A percentile compares a stretch with the other conserved stretches of the same genome.
These are phyloP conservation scores for Drosophila chauvacae DNA, from an alignment of 1,140 invertebrate genomes.

Conservation along the genomic window DNA sequence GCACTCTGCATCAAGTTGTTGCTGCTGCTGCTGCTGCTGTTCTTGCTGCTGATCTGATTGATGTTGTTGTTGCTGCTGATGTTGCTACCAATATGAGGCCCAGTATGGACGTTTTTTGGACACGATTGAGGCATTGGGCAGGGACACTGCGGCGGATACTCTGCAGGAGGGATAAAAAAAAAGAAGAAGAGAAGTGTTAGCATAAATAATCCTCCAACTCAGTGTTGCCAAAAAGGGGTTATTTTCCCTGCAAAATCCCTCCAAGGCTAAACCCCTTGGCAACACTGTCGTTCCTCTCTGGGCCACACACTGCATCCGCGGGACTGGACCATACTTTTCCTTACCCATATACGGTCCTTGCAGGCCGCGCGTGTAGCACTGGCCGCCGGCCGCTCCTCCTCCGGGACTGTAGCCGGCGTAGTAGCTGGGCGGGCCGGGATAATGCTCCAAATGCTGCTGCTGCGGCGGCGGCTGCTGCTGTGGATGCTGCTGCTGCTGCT, in stretches of 20 bases:
- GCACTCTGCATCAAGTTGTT: constrained; percentile 54
- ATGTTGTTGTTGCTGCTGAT: constrained; percentile 82
- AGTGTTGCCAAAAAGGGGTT: constrained; percentile 1
- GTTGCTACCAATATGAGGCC: constrained; percentile 95
- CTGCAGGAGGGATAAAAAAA: constrained; percentile 72
- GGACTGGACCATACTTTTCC: constrained; percentile 84
- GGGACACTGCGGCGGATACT: constrained; percentile 89
- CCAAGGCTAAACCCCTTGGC: neutral
- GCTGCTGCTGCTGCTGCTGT: constrained; percentile 75
- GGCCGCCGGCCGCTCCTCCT: constrained; percentile 86
- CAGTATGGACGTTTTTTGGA: constrained; percentile 98
- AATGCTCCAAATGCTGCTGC: constrained; percentile 84
- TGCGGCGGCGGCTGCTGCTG: constrained; percentile 1
- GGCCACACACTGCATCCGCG: constrained; percentile 13
- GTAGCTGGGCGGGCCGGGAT: constrained; percentile 87
- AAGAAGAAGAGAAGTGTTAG: neutral
- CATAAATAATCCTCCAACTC: too few relatives aligned
- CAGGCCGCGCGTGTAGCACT: constrained; percentile 88
- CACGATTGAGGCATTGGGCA: constrained; percentile 94
- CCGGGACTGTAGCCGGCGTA: constrained; percentile 88
- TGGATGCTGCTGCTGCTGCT: constrained; percentile 23
- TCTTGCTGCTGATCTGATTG: constrained; percentile 85
- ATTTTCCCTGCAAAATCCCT: neutral
- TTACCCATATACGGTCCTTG: constrained; percentile 89
- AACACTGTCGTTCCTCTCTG: neutral